phyloP scores from a whole-genome alignment of 2,888 invertebrate species.

The Phytoseiulus persimilis region DNA sequence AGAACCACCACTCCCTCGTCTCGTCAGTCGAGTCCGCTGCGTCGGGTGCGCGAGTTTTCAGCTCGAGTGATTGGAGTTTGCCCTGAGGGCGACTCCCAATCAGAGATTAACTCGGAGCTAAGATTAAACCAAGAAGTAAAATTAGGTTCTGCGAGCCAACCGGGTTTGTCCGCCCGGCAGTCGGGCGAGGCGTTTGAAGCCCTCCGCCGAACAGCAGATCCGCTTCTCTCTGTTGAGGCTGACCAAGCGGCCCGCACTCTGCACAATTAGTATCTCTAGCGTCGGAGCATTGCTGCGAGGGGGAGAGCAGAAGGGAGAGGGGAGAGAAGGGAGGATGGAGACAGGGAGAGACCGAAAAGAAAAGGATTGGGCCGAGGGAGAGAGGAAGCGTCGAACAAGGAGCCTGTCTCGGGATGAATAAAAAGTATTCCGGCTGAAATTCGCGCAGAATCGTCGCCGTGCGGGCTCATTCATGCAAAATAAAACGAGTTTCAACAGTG shows the following conservation, averaged over 20 bases:
- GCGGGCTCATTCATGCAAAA: too few relatives aligned
- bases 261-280: neutral
- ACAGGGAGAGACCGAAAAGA: too few relatives aligned
- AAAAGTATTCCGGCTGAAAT: too few relatives aligned
- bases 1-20: neutral
- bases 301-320: neutral
- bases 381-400: too few relatives aligned
- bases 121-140: neutral
- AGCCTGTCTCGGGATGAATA: too few relatives aligned
- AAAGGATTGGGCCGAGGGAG: too few relatives aligned
- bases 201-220: neutral
- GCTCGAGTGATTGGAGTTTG: neutral
- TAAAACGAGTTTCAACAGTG: too few relatives aligned
- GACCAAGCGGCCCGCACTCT: neutral
- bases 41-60: neutral
- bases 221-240: neutral
- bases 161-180: too few relatives aligned
- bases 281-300: neutral
- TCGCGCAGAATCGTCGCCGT: too few relatives aligned
- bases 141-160: neutral
- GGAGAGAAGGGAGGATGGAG: too few relatives aligned
- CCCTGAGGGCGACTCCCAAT: neutral
- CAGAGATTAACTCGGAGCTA: constrained; percentile 5
- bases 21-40: neutral
- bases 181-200: too few relatives aligned